Evolutionary conservation across 2,888 invertebrate genomes (phyloP).

Genomic region (Kryphioiulus occultus): DNA sequence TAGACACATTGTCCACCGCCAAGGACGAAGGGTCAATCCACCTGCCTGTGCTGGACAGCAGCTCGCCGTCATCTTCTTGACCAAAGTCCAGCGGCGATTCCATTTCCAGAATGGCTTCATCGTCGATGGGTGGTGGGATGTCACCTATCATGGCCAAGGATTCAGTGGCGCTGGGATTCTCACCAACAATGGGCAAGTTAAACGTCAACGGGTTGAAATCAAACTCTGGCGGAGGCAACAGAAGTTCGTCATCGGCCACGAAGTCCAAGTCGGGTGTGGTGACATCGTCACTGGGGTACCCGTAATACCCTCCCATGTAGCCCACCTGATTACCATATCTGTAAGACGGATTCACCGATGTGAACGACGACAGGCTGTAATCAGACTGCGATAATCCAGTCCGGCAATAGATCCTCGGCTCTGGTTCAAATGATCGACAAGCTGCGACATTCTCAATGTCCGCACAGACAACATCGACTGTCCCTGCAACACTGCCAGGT

Average conservation of each 20-base stretch:
- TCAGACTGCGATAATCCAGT: conserved; percentile 85
- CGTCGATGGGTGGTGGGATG: conserved; percentile 17
- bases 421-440: conserved; percentile 42
- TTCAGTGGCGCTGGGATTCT: background rate
- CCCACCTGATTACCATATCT: conserved; percentile 78
- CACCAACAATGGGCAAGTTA: background rate
- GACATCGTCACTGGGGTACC: conserved; percentile 46
- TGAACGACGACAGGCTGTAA: conserved; percentile 75
- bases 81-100: conserved; percentile 33
- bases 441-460: conserved; percentile 50
- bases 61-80: background rate
- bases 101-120: background rate
- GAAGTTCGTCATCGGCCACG: background rate
- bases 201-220: conserved; percentile 38
- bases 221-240: conserved; percentile 20
- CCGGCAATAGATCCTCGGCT: conserved; percentile 48
- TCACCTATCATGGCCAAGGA: conserved; percentile 18
- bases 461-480: conserved; percentile 51
- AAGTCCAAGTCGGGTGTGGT: conserved; percentile 32
- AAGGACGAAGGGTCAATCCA: conserved; percentile 37
- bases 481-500: background rate
- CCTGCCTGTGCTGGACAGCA: background rate
- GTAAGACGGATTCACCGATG: conserved; percentile 76
- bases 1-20: conserved; percentile 39
- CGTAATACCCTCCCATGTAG: conserved; percentile 50